Percentiles rank a stretch among this genome's conserved stretches.
These are phyloP conservation scores for Verasper variegatus DNA, from an alignment of 2,113 vertebrate species.

Conservation along the genomic window DNA sequence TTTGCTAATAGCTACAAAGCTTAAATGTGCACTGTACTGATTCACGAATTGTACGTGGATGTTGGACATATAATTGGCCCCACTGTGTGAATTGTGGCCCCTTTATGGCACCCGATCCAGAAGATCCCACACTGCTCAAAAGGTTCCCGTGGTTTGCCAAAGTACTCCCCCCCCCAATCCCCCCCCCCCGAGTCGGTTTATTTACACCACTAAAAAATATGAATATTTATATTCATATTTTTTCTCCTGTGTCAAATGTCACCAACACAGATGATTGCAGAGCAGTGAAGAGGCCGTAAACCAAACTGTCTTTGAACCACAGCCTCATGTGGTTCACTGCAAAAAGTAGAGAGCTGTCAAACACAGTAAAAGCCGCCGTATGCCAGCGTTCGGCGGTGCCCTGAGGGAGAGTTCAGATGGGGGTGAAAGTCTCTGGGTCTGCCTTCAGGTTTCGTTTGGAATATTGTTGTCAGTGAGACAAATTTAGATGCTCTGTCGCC, in stretches of 20 bases:
- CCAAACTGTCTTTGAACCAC: not conserved
- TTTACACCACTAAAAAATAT: not conserved
- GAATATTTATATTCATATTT: not conserved
- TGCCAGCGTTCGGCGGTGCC: not conserved
- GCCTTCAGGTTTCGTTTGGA: not conserved
- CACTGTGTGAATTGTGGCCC: too few relatives aligned
- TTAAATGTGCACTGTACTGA: too few relatives aligned
- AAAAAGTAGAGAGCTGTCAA: conserved; percentile 3
- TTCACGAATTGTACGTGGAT: too few relatives aligned
- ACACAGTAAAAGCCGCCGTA: not conserved
- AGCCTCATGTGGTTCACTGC: not conserved
- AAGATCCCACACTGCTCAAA: too few relatives aligned
- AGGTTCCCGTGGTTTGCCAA: too few relatives aligned
- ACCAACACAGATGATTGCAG: too few relatives aligned
- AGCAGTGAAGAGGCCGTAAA: not conserved
- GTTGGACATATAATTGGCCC: too few relatives aligned
- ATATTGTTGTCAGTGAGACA: not conserved
- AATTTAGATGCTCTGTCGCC: not conserved
- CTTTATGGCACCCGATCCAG: too few relatives aligned
- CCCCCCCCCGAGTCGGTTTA: too few relatives aligned
- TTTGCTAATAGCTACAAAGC: too few relatives aligned
- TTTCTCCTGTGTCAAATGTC: too few relatives aligned
- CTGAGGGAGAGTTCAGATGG: not conserved
- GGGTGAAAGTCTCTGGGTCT: not conserved
- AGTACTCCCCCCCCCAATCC: too few relatives aligned